These are phyloP conservation scores for Drosophila greeni DNA, from an alignment of 2,888 invertebrate species.

Conservation along the genomic window DNA sequence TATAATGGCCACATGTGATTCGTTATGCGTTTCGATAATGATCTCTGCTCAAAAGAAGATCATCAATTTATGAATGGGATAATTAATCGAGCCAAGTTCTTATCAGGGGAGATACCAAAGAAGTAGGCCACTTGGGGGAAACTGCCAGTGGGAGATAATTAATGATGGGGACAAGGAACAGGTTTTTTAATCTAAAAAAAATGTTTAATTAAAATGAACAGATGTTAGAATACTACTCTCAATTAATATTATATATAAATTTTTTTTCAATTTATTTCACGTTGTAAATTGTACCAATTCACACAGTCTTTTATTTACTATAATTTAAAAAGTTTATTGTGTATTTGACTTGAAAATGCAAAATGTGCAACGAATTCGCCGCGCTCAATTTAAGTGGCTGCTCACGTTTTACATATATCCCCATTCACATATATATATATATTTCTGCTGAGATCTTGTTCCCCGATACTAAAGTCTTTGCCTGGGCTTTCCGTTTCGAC, in stretches of 20 bases:
- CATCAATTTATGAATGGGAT: constrained; percentile 15
- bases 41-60: constrained; percentile 11
- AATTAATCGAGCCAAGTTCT: constrained; percentile 19
- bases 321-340: constrained; percentile 14
- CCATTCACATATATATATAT: constrained; percentile 1
- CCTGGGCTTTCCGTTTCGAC: constrained; percentile 2
- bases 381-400: constrained; percentile 55
- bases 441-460: constrained; percentile 44
- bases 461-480: constrained; percentile 23
- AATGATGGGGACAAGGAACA: constrained; percentile 16
- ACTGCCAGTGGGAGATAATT: constrained; percentile 27
- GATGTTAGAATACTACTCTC: neutral
- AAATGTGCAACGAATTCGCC: constrained; percentile 35
- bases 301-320: constrained; percentile 7
- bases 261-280: neutral
- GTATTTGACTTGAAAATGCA: constrained; percentile 20
- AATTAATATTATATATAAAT: neutral
- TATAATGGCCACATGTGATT: neutral
- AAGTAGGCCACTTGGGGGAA: constrained; percentile 37
- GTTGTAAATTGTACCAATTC: neutral
- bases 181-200: neutral
- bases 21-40: constrained; percentile 13
- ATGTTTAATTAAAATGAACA: neutral
- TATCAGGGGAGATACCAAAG: constrained; percentile 10
- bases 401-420: constrained; percentile 57